Percentiles rank a stretch among this genome's conserved stretches.
phyloP scores from a whole-genome alignment of 2,113 vertebrate species.

The Microcebus murinus region DNA sequence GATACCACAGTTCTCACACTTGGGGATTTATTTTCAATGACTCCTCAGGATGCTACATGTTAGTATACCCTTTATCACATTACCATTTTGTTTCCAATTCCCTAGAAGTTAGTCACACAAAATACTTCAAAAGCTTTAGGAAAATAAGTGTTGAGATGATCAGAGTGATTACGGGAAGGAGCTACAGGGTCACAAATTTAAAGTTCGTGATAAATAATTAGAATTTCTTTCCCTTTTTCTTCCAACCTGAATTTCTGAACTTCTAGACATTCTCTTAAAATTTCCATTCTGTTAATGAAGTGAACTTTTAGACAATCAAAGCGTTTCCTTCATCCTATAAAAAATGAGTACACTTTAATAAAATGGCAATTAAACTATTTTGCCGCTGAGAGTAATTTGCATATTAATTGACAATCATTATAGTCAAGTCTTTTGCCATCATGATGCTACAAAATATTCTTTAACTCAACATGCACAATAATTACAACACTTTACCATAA shows the following conservation, averaged over 20 bases:
- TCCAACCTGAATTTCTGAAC: background rate
- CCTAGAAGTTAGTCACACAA: background rate
- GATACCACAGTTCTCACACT: background rate
- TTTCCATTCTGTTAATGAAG: background rate
- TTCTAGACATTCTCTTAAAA: background rate
- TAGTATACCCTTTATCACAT: background rate
- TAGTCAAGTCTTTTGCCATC: background rate
- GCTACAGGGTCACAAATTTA: background rate
- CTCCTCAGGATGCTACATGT: background rate
- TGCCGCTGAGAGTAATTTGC: background rate
- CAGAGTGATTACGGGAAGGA: background rate
- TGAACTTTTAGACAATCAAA: background rate
- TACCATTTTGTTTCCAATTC: background rate
- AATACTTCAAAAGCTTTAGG: background rate
- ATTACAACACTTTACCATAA: background rate
- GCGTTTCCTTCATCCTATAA: background rate
- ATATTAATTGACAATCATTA: background rate
- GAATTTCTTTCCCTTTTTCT: background rate
- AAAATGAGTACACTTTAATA: background rate
- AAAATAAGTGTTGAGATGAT: background rate
- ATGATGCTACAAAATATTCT: background rate
- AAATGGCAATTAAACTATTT: background rate
- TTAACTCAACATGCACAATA: background rate
- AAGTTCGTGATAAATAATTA: background rate
- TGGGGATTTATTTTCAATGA: background rate